A percentile compares a stretch with the other conserved stretches of the same genome.
phyloP scores from a whole-genome alignment of 2,888 invertebrate genomes.

The Deilephila porcellus region DNA sequence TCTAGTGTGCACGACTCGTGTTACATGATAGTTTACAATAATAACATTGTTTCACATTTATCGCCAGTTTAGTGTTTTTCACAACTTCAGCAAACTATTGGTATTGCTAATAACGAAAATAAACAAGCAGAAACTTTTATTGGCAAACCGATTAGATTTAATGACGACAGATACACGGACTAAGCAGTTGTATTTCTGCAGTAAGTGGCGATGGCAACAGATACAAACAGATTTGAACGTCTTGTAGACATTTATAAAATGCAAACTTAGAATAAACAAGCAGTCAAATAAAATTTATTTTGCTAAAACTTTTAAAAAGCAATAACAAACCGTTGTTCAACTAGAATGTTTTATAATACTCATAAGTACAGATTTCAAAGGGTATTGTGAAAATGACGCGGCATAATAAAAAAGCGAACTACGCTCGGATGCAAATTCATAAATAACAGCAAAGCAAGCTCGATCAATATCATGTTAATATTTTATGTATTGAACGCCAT shows the following conservation, averaged over 20 bases:
- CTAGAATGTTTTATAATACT: background rate
- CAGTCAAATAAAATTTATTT: background rate
- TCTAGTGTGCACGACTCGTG: background rate
- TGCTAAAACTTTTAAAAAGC: too few relatives aligned
- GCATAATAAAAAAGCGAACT: background rate
- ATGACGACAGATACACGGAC: too few relatives aligned
- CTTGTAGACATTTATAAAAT: too few relatives aligned
- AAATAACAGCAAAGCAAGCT: background rate
- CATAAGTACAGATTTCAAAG: background rate
- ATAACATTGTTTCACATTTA: background rate
- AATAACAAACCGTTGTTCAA: too few relatives aligned
- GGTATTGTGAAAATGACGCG: background rate
- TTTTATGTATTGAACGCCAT: constrained; percentile 1
- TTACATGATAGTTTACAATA: constrained; percentile 4
- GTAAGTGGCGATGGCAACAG: too few relatives aligned
- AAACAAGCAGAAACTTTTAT: too few relatives aligned
- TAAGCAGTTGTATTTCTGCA: too few relatives aligned
- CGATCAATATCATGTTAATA: constrained; percentile 12
- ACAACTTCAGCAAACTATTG: background rate
- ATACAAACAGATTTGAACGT: too few relatives aligned
- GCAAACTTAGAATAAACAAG: background rate
- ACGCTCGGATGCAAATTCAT: background rate
- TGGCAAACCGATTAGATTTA: too few relatives aligned
- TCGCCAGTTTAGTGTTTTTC: background rate
- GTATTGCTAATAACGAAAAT: background rate